Evolutionary conservation across 2,888 invertebrate species (phyloP).

Genomic region (Gnatocerus cornutus): DNA sequence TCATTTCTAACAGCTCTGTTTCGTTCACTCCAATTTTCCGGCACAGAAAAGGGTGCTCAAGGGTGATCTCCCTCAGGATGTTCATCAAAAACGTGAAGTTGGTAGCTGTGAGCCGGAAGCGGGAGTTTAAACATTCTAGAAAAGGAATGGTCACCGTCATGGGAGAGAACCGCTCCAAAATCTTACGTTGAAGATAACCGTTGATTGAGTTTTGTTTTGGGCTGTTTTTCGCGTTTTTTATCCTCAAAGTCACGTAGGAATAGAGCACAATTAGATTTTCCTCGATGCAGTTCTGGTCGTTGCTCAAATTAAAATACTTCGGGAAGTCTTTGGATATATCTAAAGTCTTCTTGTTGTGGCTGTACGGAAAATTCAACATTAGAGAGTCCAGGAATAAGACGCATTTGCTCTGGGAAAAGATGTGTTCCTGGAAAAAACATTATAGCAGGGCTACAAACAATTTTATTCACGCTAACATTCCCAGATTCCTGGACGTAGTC

Average conservation of each 20-base stretch:
- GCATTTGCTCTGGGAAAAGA: no score
- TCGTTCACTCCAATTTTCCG: conserved; percentile 56
- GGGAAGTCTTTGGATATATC: conserved; percentile 70
- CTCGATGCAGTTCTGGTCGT: conserved; percentile 70
- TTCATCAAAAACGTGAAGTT: conserved; percentile 53
- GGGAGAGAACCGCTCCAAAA: no score
- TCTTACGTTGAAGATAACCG: conserved; percentile 61
- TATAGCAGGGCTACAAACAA: not conserved
- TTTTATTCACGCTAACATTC: conserved; percentile 55
- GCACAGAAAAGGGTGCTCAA: conserved; percentile 57
- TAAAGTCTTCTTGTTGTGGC: conserved; percentile 67
- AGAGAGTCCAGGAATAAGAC: conserved; percentile 74
- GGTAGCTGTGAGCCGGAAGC: conserved; percentile 52
- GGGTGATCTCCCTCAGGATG: conserved; percentile 56
- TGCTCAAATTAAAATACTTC: conserved; percentile 68
- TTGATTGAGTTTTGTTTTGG: conserved; percentile 64
- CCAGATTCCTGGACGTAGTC: conserved; percentile 7
- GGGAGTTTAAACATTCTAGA: conserved; percentile 56
- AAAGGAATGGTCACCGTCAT: conserved; percentile 2
- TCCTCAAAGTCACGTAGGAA: conserved; percentile 73
- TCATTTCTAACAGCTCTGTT: conserved; percentile 49
- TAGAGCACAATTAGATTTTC: conserved; percentile 75
- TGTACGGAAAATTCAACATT: conserved; percentile 76
- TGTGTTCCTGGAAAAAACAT: no score
- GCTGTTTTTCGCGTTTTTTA: conserved; percentile 65